Percentiles rank a stretch among this genome's conserved stretches.
Evolutionary conservation across 1,140 invertebrate genomes (phyloP).

Genomic region (Latrodectus geometricus): DNA sequence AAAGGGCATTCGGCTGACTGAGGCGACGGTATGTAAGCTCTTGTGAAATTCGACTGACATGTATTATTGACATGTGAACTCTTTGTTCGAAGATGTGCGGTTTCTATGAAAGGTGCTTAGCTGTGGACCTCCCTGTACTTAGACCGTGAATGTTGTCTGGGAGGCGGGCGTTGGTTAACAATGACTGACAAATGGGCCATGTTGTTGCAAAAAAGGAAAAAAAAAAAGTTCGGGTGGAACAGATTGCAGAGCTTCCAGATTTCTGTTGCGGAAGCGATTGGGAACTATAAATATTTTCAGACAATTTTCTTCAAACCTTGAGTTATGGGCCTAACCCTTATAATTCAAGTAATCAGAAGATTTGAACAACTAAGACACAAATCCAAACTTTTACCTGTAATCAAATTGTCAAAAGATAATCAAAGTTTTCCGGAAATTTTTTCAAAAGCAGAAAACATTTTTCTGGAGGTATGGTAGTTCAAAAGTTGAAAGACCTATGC

Average conservation of each 20-base stretch:
- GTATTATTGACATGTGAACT: conserved; percentile 33
- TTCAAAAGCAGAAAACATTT: neutral
- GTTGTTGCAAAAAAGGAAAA: neutral
- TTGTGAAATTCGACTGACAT: conserved; percentile 46
- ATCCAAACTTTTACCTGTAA: neutral
- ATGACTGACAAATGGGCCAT: conserved; percentile 30
- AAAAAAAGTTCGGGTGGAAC: neutral
- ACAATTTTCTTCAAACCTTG: neutral
- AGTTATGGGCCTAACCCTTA: neutral
- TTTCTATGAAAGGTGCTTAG: conserved; percentile 19
- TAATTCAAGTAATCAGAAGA: neutral
- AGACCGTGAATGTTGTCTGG: neutral
- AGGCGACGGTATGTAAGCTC: neutral
- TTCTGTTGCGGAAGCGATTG: conserved; percentile 27
- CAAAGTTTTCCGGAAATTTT: no score
- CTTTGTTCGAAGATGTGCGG: conserved; percentile 30
- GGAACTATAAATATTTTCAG: neutral
- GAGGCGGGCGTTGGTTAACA: conserved; percentile 31
- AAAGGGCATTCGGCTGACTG: neutral
- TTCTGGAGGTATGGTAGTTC: neutral
- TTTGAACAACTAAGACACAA: neutral
- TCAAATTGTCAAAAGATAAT: neutral
- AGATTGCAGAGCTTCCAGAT: conserved; percentile 26
- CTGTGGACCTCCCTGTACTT: conserved; percentile 33
- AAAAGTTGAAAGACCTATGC: neutral